These are phyloP conservation scores for Papilio polyxenes DNA, from an alignment of 1,140 invertebrate genomes.

Conservation along the genomic window DNA sequence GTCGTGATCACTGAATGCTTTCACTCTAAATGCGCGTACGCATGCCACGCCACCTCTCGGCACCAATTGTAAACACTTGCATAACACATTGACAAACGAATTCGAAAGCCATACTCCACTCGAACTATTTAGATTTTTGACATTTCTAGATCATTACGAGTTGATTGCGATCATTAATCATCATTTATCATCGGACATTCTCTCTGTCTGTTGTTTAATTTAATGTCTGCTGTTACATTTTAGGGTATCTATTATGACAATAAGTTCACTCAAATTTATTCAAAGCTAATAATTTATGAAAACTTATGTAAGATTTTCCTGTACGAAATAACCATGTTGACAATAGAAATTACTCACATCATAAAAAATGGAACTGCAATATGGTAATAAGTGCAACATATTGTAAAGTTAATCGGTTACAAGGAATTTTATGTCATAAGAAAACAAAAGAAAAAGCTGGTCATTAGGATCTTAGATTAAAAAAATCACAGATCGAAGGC, in stretches of 20 bases:
- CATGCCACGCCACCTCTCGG: slow-evolving; percentile 49
- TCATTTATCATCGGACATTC: slow-evolving; percentile 34
- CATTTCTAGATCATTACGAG: slow-evolving; percentile 39
- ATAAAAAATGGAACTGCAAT: too few relatives aligned
- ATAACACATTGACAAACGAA: slow-evolving; percentile 29
- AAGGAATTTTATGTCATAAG: too few relatives aligned
- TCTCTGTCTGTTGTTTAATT: slow-evolving; percentile 26
- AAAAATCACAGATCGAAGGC: too few relatives aligned
- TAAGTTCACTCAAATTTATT: slow-evolving; percentile 11
- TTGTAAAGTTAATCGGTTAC: too few relatives aligned
- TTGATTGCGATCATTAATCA: slow-evolving; percentile 35
- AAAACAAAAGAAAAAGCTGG: too few relatives aligned
- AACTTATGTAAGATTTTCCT: not conserved
- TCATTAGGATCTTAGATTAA: too few relatives aligned
- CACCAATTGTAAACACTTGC: slow-evolving; percentile 30
- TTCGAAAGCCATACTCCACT: slow-evolving; percentile 38
- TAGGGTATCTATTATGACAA: not conserved
- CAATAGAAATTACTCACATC: too few relatives aligned
- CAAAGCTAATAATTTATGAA: too few relatives aligned
- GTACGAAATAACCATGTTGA: not conserved
- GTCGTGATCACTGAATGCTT: slow-evolving; percentile 63
- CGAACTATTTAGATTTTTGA: slow-evolving; percentile 37
- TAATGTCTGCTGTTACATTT: not conserved
- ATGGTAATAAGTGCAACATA: too few relatives aligned
- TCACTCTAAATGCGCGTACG: slow-evolving; percentile 54